phyloP scores from a whole-genome alignment of 2,797 vertebrate genomes.

The Emys orbicularis region DNA sequence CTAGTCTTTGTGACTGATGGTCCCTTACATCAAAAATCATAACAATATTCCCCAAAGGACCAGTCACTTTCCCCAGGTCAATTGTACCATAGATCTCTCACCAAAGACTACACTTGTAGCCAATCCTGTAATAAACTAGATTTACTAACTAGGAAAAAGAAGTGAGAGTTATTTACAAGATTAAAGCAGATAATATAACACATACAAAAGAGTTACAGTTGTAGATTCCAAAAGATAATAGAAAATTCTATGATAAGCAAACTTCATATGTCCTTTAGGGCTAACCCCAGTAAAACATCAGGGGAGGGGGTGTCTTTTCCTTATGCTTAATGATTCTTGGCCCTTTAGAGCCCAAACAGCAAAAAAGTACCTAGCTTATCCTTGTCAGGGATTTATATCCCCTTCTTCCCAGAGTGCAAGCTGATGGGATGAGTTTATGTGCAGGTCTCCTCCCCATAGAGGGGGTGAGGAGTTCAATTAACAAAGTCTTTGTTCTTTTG shows the following conservation, averaged over 20 bases:
- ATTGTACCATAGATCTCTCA: neutral
- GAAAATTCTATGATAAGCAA: too few species aligned
- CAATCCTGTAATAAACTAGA: neutral
- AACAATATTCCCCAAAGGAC: too few species aligned
- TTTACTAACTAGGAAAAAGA: neutral
- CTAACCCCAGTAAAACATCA: too few species aligned
- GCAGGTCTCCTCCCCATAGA: neutral
- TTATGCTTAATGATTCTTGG: too few species aligned
- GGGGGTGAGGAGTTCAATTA: neutral
- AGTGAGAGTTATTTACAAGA: neutral
- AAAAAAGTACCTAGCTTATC: too few species aligned
- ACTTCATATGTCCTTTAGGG: too few species aligned
- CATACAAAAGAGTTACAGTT: too few species aligned
- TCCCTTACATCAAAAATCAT: too few species aligned
- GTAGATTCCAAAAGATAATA: too few species aligned
- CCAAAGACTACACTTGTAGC: neutral
- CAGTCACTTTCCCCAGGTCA: neutral
- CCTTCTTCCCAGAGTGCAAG: neutral
- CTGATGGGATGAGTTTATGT: neutral
- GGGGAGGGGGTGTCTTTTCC: too few species aligned
- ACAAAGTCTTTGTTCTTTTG: neutral
- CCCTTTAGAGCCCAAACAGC: too few species aligned
- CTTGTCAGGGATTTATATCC: neutral
- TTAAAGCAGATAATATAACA: neutral
- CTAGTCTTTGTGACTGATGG: neutral